Percentiles rank a stretch among this genome's conserved stretches.
Conservation (phyloP, 2,888 invertebrate genomes). For the Zelleria hepariella region DNA sequence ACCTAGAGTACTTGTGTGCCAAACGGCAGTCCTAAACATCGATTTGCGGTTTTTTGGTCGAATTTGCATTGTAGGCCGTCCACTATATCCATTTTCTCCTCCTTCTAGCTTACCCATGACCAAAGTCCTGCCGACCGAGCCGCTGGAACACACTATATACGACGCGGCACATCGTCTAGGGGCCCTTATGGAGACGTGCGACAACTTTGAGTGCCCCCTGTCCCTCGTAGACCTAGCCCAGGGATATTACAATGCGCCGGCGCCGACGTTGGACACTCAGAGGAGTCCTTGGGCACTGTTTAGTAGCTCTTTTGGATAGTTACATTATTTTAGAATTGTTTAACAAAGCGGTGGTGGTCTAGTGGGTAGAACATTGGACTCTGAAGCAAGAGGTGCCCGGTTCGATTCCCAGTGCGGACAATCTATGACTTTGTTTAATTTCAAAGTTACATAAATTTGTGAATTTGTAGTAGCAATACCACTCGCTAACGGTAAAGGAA, state of each 20-base stretch:
- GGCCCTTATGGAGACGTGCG: slow-evolving; percentile 61
- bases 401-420: no score
- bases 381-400: no score
- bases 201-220: slow-evolving; percentile 75
- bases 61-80: not conserved
- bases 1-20: no score
- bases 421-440: no score
- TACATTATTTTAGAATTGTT: not conserved
- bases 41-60: not conserved
- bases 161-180: slow-evolving; percentile 74
- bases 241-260: slow-evolving; percentile 68
- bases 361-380: no score
- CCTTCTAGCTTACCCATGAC: slow-evolving; percentile 75
- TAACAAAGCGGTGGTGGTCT: no score
- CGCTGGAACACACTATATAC: slow-evolving; percentile 76
- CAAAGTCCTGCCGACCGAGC: slow-evolving; percentile 74
- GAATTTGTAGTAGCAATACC: no score
- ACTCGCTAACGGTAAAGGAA: no score
- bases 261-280: slow-evolving; percentile 34
- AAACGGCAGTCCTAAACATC: not conserved
- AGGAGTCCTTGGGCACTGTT: slow-evolving; percentile 50
- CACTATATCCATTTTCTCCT: not conserved
- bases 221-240: slow-evolving; percentile 80
- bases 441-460: no score
- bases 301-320: slow-evolving; percentile 17